Base-by-base conservation (phyloP, 2,113 vertebrate genomes). In the Malaclemys terrapin region DNA sequence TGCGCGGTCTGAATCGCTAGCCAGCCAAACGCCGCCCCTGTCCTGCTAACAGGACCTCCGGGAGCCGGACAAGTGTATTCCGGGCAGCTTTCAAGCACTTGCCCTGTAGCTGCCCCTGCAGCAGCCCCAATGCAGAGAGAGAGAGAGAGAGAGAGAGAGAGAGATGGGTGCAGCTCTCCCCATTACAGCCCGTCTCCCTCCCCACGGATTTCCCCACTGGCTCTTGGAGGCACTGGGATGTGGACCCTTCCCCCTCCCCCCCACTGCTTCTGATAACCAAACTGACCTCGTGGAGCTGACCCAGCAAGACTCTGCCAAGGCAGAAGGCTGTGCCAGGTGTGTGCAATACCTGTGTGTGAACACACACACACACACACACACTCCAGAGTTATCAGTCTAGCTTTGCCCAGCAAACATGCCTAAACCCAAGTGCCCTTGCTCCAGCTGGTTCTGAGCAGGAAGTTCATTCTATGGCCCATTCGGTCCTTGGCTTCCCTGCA, bases 1-100 rank as follows among this genome's bases (percentile, higher is more conserved):
- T 3, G 29, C 13, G 59, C 59, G 6, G 12, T 31, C 5, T 31
- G 12, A 54, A 62, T 14, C 57, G 6, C 27, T 62, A 20, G 59
- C 59, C 29, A 29, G 27, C 53, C 53, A 54, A 54, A 20, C 1
- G 29, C 59, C 3, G 10, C 57, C 29, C 13, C 14, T 3, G 1
- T 6, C 59, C 59, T 16, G 29, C 59, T 31, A 14, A 31, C 27
- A 62, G 29, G 29, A 17, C 59, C 27, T 62, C 29, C 29, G 13
- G 12, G 29, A 62, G 59, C 29, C 29, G 35, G 59, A 31, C 29
- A 2, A 5, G 2, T 62, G 29, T 6, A 4, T 35, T 7, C 29
- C 8, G 13, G 59, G 19, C 53, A 20, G 20, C 53, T 54, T 3
- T 0, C 45, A 29, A 25, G 50, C 1, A 0, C 6, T 24, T 2